These are phyloP conservation scores for Tachypleus tridentatus DNA, from an alignment of 1,140 invertebrate genomes.

Conservation along the genomic window DNA sequence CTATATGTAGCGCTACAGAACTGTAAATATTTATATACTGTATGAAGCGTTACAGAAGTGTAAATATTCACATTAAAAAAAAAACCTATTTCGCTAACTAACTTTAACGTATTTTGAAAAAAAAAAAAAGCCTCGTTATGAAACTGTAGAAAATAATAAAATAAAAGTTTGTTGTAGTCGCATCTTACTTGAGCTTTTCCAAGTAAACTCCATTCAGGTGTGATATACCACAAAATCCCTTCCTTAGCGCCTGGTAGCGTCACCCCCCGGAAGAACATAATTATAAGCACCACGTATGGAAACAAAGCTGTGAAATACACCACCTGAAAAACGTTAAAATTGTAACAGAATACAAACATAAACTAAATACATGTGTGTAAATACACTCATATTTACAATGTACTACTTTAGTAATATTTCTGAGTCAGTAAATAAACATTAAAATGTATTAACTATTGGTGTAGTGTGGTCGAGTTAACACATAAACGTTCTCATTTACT, in stretches of 20 bases:
- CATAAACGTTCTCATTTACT: no score
- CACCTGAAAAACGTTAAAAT: conserved; percentile 19
- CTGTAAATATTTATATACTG: not conserved
- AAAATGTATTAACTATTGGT: no score
- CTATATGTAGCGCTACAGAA: not conserved
- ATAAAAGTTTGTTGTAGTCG: not conserved
- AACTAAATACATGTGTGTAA: conserved; percentile 1
- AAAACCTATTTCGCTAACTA: conserved; percentile 2
- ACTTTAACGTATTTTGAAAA: not conserved
- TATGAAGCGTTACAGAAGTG: not conserved
- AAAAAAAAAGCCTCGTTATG: not conserved
- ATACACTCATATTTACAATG: not conserved
- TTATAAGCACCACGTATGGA: conserved; percentile 44
- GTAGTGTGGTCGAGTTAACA: no score
- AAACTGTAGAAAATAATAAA: no score
- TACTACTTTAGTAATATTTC: not conserved
- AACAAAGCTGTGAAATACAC: conserved; percentile 75
- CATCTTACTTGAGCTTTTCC: conserved; percentile 26
- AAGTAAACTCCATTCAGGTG: conserved; percentile 33
- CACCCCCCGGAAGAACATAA: conserved; percentile 30
- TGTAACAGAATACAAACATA: conserved; percentile 9
- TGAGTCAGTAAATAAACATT: not conserved
- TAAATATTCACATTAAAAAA: not conserved
- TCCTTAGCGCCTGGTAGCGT: conserved; percentile 28
- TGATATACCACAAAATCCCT: conserved; percentile 34